Evolutionary conservation across 2,888 invertebrate genomes (phyloP), one percentile per base, ranked within the genome.

Genomic region (Leuctra nigra): DNA sequence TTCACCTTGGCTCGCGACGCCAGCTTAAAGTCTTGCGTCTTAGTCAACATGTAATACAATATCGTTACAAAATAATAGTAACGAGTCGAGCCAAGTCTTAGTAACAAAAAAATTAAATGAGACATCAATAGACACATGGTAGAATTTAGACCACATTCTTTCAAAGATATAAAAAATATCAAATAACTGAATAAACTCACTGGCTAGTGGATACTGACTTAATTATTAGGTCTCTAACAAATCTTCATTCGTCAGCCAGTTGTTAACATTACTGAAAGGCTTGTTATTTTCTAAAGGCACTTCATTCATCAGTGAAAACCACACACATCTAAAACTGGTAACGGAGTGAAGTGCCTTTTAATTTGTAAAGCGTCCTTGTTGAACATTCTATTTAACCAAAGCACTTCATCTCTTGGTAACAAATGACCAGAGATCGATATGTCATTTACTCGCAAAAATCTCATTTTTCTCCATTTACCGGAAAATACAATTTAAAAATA

Each of bases 321-420:
- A 53, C 52, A 56, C 54, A 55, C 53, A 58, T 55, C 55, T 55
- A 55, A 50, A 39, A 56, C 59, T 60, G 58, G 57, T 59, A 57
- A 47, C 50, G 56, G 59, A 62, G 61, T 58, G 61, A 61, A 61
- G 61, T 58, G 59, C 59, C 61, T 58, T 60, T 58, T 39, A 57
- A 36, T 53, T 57, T 44, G 48, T 29, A 23, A 33, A 29, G 54
- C 53, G 33, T 29, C 55, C 22, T 33, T 44, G 39, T 59, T 56
- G 44, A 56, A 39, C 50, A 58, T 41, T 33, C 47, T 58, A 16
- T 35, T 50, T 52, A 61, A 53, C 59, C 59, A 58, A 53, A 59
- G 61, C 62, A 60, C 62, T 61, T 60, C 61, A 62, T 47, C 56
- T 57, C 60, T 57, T 61, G 60, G 59, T 62, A 62, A 62, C 59